These are phyloP conservation scores for Agrochola litura DNA, from an alignment of 2,888 invertebrate genomes.

Conservation along the genomic window DNA sequence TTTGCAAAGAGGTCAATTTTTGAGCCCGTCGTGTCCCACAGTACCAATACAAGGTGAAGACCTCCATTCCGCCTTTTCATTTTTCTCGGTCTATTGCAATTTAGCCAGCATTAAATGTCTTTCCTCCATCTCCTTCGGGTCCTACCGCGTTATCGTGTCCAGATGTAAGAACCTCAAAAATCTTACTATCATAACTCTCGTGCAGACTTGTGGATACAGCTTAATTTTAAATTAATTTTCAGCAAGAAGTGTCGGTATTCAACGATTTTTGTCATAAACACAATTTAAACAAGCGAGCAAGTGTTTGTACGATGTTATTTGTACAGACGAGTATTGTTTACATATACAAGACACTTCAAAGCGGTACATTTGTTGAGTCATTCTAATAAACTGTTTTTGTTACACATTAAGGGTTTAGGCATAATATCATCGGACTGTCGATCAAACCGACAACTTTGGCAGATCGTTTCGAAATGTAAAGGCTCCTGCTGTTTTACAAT, in stretches of 20 bases:
- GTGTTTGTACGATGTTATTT: constrained; percentile 45
- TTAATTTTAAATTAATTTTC: neutral
- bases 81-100: neutral
- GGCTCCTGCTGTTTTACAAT: constrained; percentile 9
- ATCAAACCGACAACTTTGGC: constrained; percentile 9
- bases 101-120: neutral
- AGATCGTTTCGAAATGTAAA: constrained; percentile 15
- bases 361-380: constrained; percentile 40
- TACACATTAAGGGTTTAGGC: constrained; percentile 21
- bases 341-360: constrained; percentile 47
- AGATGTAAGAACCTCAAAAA: neutral
- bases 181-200: neutral
- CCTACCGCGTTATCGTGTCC: neutral
- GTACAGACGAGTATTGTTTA: constrained; percentile 40
- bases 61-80: too few species aligned
- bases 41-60: neutral
- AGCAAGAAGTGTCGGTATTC: neutral
- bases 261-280: constrained; percentile 42
- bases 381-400: constrained; percentile 27
- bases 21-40: neutral
- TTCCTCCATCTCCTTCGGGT: neutral
- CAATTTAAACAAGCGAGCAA: constrained; percentile 16
- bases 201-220: neutral
- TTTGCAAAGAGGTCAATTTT: neutral
- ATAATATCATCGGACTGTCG: constrained; percentile 5